Evolutionary conservation across 2,888 invertebrate species (phyloP).

Genomic region (Mimumesa dahlbomi): DNA sequence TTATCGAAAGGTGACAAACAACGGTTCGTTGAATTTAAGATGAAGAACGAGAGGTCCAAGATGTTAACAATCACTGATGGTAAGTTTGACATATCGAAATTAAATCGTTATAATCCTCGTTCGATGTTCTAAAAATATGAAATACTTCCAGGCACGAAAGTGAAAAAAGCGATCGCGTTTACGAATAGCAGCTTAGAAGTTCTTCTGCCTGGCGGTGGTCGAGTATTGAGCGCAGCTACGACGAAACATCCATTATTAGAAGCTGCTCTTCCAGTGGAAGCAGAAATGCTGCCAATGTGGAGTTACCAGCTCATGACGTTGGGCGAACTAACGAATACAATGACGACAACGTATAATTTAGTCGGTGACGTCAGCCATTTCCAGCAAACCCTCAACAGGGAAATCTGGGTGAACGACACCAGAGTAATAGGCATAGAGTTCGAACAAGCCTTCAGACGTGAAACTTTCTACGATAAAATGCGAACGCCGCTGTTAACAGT

Average conservation of each 20-base stretch:
- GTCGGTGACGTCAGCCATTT: conserved; percentile 93
- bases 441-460: conserved; percentile 93
- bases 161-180: conserved; percentile 88
- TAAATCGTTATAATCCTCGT: background rate
- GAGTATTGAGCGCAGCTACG: conserved; percentile 88
- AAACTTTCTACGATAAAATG: conserved; percentile 93
- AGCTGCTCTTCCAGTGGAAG: conserved; percentile 92
- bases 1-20: conserved; percentile 82
- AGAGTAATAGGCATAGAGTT: conserved; percentile 95
- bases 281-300: conserved; percentile 95
- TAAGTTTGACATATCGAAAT: conserved; percentile 59
- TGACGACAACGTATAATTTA: conserved; percentile 91
- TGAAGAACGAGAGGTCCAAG: conserved; percentile 85
- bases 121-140: background rate
- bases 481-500: conserved; percentile 91
- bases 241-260: conserved; percentile 91
- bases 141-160: conserved; percentile 80
- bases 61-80: conserved; percentile 86
- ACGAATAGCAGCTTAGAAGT: conserved; percentile 90
- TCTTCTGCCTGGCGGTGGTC: conserved; percentile 88
- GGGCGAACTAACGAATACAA: conserved; percentile 89
- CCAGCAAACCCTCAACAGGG: conserved; percentile 91
- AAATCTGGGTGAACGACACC: conserved; percentile 94
- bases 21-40: conserved; percentile 83
- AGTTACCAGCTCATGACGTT: conserved; percentile 90